Conservation (phyloP, 2,113 vertebrate species). For the Orthonyx spaldingii region DNA sequence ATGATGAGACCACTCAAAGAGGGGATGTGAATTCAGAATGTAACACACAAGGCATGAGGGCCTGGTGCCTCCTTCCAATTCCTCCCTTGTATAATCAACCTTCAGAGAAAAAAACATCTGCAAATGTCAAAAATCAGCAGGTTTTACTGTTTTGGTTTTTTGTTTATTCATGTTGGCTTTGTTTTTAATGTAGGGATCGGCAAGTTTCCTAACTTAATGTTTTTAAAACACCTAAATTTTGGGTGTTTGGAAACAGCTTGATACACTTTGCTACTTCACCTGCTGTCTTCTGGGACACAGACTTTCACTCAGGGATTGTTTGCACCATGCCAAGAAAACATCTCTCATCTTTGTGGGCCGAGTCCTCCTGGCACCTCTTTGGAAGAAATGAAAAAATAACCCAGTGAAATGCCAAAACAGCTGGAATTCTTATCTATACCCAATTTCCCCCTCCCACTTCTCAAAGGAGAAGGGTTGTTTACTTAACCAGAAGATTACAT, state of each 20-base stretch:
- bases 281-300: not conserved
- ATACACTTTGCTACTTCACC: not conserved
- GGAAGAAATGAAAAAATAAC: not conserved
- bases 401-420: not conserved
- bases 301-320: not conserved
- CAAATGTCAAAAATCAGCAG: not conserved
- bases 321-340: not conserved
- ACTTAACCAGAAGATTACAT: constrained; percentile 7
- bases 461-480: not conserved
- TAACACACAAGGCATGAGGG: not conserved
- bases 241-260: not conserved
- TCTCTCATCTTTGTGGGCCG: not conserved
- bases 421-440: not conserved
- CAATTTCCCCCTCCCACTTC: not conserved
- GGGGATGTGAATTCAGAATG: not conserved
- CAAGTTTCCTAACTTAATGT: not conserved
- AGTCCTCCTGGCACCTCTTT: not conserved
- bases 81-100: not conserved
- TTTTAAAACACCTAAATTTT: not conserved
- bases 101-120: not conserved
- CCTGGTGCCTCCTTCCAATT: not conserved
- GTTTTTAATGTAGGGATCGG: not conserved
- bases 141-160: not conserved
- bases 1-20: not conserved
- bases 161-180: not conserved